phyloP scores from a whole-genome alignment of 2,888 invertebrate species.

The Leistus spinibarbis region DNA sequence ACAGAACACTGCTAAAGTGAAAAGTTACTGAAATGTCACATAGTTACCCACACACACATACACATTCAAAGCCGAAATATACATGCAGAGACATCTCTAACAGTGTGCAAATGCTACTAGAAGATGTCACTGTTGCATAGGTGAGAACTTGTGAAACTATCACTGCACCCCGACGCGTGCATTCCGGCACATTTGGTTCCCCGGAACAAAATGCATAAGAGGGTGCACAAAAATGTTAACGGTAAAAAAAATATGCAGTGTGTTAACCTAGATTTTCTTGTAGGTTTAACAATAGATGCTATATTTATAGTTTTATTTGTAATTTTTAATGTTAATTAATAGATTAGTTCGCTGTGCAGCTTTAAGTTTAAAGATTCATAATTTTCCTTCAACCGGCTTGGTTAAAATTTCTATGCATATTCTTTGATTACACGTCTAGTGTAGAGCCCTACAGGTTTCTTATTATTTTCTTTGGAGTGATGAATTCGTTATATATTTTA shows the following conservation, averaged over 20 bases:
- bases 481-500: background rate
- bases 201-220: background rate
- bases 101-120: background rate
- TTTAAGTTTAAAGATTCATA: no score
- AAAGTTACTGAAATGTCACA: slow-evolving; percentile 18
- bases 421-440: no score
- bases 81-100: background rate
- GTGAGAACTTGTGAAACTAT: slow-evolving; percentile 7
- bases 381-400: no score
- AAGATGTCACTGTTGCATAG: slow-evolving; percentile 13
- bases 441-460: no score
- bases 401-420: no score
- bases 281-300: no score
- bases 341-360: no score
- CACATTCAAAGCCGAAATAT: background rate
- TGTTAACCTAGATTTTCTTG: no score
- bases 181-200: slow-evolving; percentile 12
- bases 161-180: slow-evolving; percentile 9
- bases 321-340: no score
- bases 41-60: background rate
- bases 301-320: no score
- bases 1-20: slow-evolving; percentile 7
- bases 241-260: slow-evolving; percentile 12
- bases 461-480: no score
- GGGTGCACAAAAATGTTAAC: slow-evolving; percentile 6